These are phyloP conservation scores for Arrhopalites spinosus DNA, from an alignment of 2,888 invertebrate species.

Conservation along the genomic window DNA sequence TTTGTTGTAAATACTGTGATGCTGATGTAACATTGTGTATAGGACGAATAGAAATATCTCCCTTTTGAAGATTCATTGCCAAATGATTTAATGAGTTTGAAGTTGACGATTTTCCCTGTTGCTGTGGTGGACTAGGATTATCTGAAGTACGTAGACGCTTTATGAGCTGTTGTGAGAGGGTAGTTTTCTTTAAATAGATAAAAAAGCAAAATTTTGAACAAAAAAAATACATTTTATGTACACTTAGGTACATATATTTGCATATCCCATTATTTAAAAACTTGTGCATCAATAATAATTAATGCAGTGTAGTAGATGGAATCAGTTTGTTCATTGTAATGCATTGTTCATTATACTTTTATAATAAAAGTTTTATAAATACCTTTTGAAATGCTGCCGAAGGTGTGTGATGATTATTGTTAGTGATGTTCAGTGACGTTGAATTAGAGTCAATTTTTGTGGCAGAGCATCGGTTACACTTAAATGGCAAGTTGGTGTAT, in stretches of 20 bases:
- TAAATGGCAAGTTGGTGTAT: constrained; percentile 7
- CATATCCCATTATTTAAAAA: too few species aligned
- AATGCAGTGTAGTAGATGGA: too few species aligned
- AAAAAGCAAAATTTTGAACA: neutral
- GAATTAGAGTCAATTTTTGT: constrained; percentile 3
- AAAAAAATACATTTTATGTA: too few species aligned
- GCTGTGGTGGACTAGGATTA: neutral
- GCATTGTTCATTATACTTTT: too few species aligned
- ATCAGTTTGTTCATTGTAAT: too few species aligned
- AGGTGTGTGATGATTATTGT: neutral
- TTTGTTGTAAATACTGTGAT: neutral
- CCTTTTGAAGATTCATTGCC: neutral
- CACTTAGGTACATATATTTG: too few species aligned
- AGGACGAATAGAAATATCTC: neutral
- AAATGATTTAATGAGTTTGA: too few species aligned
- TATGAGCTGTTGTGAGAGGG: neutral
- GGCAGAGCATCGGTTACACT: constrained; percentile 12
- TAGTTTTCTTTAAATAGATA: neutral
- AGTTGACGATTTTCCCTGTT: neutral
- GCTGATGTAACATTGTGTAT: neutral
- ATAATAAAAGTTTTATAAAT: neutral
- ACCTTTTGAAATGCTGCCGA: constrained; percentile 8
- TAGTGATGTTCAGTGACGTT: neutral
- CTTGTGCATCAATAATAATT: too few species aligned
- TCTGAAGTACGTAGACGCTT: neutral